phyloP scores from a whole-genome alignment of 2,113 vertebrate species.

The Sapajus apella region DNA sequence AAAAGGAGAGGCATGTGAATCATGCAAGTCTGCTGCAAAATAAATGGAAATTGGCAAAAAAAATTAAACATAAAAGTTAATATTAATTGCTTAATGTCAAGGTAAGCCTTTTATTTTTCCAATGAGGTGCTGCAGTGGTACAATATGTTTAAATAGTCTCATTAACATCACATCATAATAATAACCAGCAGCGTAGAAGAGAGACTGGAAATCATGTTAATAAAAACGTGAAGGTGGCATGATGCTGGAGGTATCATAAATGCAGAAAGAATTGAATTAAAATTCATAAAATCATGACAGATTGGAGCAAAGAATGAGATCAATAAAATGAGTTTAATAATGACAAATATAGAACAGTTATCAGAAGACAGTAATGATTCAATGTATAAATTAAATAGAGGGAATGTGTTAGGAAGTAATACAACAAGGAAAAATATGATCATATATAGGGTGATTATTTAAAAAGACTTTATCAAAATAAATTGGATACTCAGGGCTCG shows the following conservation, averaged over 20 bases:
- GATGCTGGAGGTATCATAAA: slow-evolving; percentile 48
- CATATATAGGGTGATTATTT: slow-evolving; percentile 12
- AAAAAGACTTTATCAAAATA: slow-evolving; percentile 29
- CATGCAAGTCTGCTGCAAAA: not conserved
- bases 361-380: slow-evolving; percentile 52
- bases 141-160: slow-evolving; percentile 63
- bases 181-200: slow-evolving; percentile 31
- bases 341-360: slow-evolving; percentile 53
- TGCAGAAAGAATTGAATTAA: slow-evolving; percentile 57
- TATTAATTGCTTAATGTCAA: slow-evolving; percentile 52
- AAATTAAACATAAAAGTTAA: slow-evolving; percentile 22
- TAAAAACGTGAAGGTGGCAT: slow-evolving; percentile 47
- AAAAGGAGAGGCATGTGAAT: not conserved
- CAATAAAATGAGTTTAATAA: slow-evolving; percentile 59
- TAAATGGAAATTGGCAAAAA: not conserved
- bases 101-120: not conserved
- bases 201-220: slow-evolving; percentile 38
- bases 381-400: slow-evolving; percentile 24
- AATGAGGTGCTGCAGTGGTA: not conserved
- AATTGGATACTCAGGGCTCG: not conserved
- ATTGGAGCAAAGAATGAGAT: slow-evolving; percentile 50
- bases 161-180: slow-evolving; percentile 65
- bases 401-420: not conserved
- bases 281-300: slow-evolving; percentile 59
- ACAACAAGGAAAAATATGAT: slow-evolving; percentile 23